phyloP scores from a whole-genome alignment of 2,888 invertebrate species.

The Monochamus alternatus region DNA sequence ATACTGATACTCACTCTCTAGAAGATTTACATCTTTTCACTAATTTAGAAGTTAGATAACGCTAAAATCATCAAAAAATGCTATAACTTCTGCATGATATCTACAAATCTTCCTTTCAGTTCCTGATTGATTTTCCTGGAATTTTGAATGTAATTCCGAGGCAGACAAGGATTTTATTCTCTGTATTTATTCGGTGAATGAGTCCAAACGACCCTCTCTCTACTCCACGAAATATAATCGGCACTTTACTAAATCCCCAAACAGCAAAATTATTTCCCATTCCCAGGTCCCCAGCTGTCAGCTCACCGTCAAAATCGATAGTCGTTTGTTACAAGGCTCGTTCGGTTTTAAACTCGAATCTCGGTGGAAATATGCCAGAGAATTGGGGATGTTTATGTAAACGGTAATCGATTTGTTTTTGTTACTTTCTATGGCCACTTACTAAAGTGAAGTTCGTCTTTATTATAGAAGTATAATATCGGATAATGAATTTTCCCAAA shows the following conservation, averaged over 20 bases:
- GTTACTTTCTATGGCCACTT: neutral
- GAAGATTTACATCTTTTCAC: no score
- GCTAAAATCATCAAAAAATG: no score
- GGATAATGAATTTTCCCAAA: no score
- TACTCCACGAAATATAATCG: neutral
- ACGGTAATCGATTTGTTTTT: neutral
- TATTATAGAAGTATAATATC: no score
- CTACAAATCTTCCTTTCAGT: no score
- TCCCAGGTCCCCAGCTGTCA: conserved; percentile 47
- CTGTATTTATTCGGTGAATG: neutral
- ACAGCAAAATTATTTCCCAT: conserved; percentile 47
- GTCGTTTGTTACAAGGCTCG: conserved; percentile 37
- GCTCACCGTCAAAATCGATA: conserved; percentile 52
- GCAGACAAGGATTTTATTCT: neutral
- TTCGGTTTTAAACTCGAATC: conserved; percentile 4
- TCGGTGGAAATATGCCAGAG: neutral
- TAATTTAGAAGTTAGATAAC: neutral
- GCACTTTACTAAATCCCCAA: conserved; percentile 20
- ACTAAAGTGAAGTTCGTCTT: no score
- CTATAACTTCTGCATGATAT: no score
- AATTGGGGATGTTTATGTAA: neutral
- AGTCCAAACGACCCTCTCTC: neutral
- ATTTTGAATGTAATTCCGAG: neutral
- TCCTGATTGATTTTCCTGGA: no score
- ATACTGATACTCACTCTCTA: no score